phyloP scores from a whole-genome alignment of 2,888 invertebrate species.

The Metallyticus violacea region DNA sequence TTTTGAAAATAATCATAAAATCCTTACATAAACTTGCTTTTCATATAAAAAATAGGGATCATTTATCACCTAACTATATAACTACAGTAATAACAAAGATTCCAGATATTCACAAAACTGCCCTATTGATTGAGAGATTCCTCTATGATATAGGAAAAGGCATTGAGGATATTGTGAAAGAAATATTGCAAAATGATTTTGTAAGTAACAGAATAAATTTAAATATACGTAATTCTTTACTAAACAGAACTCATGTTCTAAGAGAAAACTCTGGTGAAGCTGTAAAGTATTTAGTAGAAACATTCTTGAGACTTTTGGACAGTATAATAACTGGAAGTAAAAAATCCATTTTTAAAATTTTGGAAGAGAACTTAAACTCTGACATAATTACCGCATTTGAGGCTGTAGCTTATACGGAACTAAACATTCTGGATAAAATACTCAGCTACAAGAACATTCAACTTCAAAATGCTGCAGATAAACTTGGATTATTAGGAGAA shows the following conservation, averaged over 20 bases:
- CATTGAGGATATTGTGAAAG: background rate
- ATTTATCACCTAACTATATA: background rate
- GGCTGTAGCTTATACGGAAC: no score
- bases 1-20: background rate
- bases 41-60: background rate
- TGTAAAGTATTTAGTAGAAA: background rate
- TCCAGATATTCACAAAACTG: background rate
- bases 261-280: background rate
- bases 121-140: background rate
- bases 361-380: background rate
- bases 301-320: background rate
- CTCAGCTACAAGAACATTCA: background rate
- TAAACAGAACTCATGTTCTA: background rate
- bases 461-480: background rate
- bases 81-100: background rate
- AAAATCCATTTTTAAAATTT: background rate
- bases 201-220: background rate
- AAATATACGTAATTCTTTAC: background rate
- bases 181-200: background rate
- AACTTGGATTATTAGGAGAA: background rate
- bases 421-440: background rate
- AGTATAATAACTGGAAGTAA: background rate
- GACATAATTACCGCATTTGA: background rate
- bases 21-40: background rate
- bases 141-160: background rate